Base-by-base conservation (phyloP, 2,113 vertebrate genomes). In the Hiodon alosoides region DNA sequence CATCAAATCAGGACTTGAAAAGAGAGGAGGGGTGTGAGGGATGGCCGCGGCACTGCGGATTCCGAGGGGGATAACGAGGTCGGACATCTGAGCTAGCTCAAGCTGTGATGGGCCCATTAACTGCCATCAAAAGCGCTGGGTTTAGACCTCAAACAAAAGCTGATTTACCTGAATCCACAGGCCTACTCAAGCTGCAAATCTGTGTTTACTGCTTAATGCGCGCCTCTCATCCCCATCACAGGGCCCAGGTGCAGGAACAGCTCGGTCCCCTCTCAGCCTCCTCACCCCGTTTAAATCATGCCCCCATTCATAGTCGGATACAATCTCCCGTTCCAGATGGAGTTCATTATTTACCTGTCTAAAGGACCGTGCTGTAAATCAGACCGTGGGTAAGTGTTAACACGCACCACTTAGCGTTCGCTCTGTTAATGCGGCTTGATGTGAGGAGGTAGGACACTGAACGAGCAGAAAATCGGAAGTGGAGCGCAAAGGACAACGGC, bases 341-440 rank as follows among this genome's bases (percentile, higher is more conserved):
- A 16, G 67, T 48, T 10, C 10, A 50, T 74, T 14, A 71, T 74
- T 74, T 58, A 55, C 58, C 72, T 46, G 52, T 67, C 64, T 47
- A 58, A 67, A 74, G 53, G 48, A 5, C 13, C 3, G 7, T 8
- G 52, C 17, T n/a, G 67, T 47, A 67, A 74, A 74, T 59, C 58
- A 74, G 67, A 58, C 13, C 8, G 50, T 2, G 73, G 7, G 61
- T 14, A 48, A 50, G 17, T 13, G 54, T 59, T 66, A 48, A 2
- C 9, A 4, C 5, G 16, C 57, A 31, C 48, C 31, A 13, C 13
- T 10, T 70, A 9, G 48, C 2, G 50, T 52, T n/a, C 31, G 51
- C 59, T 17, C 8, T 13, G 17, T 64, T 76, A 51, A 58, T 59
- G 51, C 48, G 7, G 52, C 31, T 31, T 31, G 31, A 31, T 31